Percentiles rank a stretch among this genome's conserved stretches.
phyloP scores from a whole-genome alignment of 1,140 invertebrate species.

The Cotesia vestalis region DNA sequence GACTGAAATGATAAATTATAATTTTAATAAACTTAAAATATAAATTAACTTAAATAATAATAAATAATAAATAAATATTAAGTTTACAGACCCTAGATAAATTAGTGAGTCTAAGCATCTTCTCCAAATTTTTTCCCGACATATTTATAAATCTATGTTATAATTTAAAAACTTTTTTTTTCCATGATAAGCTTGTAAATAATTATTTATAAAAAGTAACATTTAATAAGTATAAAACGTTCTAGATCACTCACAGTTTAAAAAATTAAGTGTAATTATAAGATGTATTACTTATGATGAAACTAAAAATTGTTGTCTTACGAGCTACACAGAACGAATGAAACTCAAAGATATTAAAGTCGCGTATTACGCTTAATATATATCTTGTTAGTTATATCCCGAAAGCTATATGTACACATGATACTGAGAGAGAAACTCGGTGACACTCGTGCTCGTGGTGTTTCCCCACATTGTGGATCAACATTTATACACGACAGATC shows the following conservation, averaged over 20 bases:
- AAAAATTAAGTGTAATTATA: neutral
- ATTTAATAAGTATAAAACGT: neutral
- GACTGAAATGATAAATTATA: neutral
- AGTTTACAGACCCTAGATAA: slow-evolving; percentile 51
- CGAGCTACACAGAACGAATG: neutral
- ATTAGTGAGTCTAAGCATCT: slow-evolving; percentile 55
- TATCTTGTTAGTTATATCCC: slow-evolving; percentile 26
- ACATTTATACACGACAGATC: slow-evolving; percentile 28
- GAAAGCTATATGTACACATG: slow-evolving; percentile 28
- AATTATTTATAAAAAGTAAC: neutral
- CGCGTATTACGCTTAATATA: slow-evolving; percentile 28
- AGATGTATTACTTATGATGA: too few relatives aligned
- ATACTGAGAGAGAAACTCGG: neutral
- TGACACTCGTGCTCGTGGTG: slow-evolving; percentile 1
- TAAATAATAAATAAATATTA: neutral
- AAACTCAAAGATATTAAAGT: slow-evolving; percentile 30
- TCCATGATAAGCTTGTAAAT: neutral
- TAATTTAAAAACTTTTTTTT: neutral
- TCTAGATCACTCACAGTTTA: neutral
- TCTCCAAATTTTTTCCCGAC: slow-evolving; percentile 51
- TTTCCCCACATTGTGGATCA: slow-evolving; percentile 31
- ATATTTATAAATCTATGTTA: slow-evolving; percentile 19
- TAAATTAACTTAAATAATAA: neutral
- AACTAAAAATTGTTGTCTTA: neutral
- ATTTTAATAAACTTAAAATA: neutral